A percentile compares a stretch with the other conserved stretches of the same genome.
phyloP scores from a whole-genome alignment of 2,113 vertebrate genomes.

The Callithrix jacchus region DNA sequence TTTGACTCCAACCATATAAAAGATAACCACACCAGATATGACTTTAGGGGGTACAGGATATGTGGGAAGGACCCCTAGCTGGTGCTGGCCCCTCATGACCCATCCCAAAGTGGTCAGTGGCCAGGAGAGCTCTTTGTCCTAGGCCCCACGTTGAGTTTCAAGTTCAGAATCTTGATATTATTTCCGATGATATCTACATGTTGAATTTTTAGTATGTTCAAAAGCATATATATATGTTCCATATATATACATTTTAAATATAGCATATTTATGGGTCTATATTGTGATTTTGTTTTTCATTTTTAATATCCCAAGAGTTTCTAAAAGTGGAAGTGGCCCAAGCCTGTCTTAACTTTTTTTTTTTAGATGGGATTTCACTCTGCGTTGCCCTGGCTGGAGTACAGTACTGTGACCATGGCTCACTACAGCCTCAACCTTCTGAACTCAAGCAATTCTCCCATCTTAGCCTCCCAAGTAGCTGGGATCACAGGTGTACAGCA shows the following conservation, averaged over 20 bases:
- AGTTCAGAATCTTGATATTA: neutral
- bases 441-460: too few species aligned
- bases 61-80: neutral
- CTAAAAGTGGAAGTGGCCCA: neutral
- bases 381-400: too few species aligned
- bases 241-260: neutral
- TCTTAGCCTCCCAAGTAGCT: too few species aligned
- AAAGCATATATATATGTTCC: conserved; percentile 26
- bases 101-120: neutral
- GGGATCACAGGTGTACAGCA: too few species aligned
- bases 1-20: neutral
- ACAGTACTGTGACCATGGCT: too few species aligned
- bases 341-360: neutral
- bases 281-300: neutral
- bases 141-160: neutral
- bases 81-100: neutral
- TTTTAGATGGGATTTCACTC: too few species aligned
- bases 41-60: accelerated
- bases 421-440: too few species aligned
- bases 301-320: neutral
- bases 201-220: neutral
- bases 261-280: neutral
- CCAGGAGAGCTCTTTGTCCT: neutral
- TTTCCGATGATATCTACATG: neutral
- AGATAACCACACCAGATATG: neutral